A percentile compares a stretch with the other conserved stretches of the same genome.
Conservation (phyloP, 2,888 invertebrate genomes). For the Hoplodrina ambigua region DNA sequence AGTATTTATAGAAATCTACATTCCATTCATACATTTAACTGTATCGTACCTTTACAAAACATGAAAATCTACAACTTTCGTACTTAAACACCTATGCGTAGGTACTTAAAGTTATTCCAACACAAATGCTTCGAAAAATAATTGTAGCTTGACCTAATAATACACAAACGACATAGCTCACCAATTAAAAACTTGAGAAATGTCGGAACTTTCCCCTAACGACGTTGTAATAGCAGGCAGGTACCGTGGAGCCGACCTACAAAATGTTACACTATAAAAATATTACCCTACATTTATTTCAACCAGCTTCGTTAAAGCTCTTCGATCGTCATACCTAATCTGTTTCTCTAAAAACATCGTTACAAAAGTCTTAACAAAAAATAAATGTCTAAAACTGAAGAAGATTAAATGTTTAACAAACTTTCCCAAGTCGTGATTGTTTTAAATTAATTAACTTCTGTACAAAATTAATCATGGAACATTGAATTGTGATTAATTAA, state of each 20-base stretch:
- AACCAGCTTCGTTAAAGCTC: slow-evolving; percentile 9
- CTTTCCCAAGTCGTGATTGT: slow-evolving; percentile 41
- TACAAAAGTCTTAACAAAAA: slow-evolving; percentile 33
- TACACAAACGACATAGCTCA: slow-evolving; percentile 35
- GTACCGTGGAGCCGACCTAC: slow-evolving; percentile 2
- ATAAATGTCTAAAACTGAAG: slow-evolving; percentile 32
- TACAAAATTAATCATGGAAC: slow-evolving; percentile 35
- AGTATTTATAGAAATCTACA: slow-evolving; percentile 31
- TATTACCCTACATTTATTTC: slow-evolving; percentile 32
- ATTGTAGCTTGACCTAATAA: slow-evolving; percentile 44
- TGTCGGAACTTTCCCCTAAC: slow-evolving; percentile 39
- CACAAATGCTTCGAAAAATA: slow-evolving; percentile 39
- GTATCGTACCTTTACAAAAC: slow-evolving; percentile 7
- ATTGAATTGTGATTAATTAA: slow-evolving; percentile 5
- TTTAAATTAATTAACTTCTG: slow-evolving; percentile 55
- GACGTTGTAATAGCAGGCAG: slow-evolving; percentile 15
- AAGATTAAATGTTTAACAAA: slow-evolving; percentile 55
- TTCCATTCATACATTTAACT: slow-evolving; percentile 14
- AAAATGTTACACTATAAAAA: slow-evolving; percentile 23
- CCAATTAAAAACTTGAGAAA: slow-evolving; percentile 55
- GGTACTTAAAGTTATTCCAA: slow-evolving; percentile 25
- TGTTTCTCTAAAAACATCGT: slow-evolving; percentile 23
- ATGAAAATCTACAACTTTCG: slow-evolving; percentile 17
- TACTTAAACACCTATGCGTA: not conserved
- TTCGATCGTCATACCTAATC: slow-evolving; percentile 5